Conservation (phyloP, 2,113 vertebrate genomes). For the Cyanoramphus novaezelandiae region DNA sequence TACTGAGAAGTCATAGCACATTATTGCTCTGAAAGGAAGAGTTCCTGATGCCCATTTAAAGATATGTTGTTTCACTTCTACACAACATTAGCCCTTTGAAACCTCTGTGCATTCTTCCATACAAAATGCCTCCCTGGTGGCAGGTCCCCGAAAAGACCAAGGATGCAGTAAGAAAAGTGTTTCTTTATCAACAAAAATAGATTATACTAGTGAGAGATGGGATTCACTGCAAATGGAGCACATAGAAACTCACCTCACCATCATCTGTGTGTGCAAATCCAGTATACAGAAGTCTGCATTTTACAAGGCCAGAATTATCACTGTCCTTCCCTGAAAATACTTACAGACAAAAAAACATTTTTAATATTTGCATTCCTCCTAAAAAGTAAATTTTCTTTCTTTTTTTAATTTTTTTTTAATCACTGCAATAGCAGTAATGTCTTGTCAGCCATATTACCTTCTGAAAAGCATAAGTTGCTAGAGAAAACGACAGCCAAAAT, state of each 20-base stretch:
- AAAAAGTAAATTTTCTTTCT: too few species aligned
- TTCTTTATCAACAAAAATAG: neutral
- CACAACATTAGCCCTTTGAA: neutral
- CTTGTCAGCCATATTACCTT: neutral
- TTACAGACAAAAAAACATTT: neutral
- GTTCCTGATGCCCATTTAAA: neutral
- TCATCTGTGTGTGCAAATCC: neutral
- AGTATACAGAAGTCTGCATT: neutral
- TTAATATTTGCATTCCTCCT: neutral
- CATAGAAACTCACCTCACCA: neutral
- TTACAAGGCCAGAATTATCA: neutral
- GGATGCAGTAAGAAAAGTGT: neutral
- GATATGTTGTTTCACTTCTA: accelerated
- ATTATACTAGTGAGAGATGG: neutral
- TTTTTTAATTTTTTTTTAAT: neutral
- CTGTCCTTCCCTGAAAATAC: neutral
- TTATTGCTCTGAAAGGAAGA: neutral
- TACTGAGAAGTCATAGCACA: neutral
- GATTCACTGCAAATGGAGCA: neutral
- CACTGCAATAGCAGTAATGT: neutral
- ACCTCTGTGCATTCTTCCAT: neutral
- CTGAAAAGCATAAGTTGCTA: neutral
- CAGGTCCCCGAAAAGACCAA: neutral
- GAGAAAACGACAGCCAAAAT: neutral
- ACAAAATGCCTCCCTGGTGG: neutral